Evolutionary conservation across 2,113 vertebrate species (phyloP).

Genomic region (Podarcis cretensis): DNA sequence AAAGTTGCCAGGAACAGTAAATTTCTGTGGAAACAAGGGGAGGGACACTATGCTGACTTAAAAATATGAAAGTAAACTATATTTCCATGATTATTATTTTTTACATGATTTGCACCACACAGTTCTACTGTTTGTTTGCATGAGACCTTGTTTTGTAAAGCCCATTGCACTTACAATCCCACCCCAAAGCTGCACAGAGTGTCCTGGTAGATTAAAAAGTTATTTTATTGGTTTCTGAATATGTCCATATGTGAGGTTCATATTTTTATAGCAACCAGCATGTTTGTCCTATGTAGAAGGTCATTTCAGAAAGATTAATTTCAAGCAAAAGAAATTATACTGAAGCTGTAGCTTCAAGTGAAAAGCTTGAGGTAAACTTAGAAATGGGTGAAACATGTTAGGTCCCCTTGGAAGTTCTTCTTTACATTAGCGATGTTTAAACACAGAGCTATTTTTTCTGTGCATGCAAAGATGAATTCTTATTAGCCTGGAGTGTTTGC

Average conservation of each 20-base stretch:
- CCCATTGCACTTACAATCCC: neutral
- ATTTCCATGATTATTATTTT: conserved; percentile 3
- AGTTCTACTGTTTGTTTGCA: conserved; percentile 4
- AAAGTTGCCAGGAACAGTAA: conserved; percentile 23
- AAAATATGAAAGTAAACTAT: conserved; percentile 32
- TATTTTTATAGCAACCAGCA: too few species aligned
- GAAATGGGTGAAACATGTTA: neutral
- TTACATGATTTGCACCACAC: neutral
- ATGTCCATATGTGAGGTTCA: too few species aligned
- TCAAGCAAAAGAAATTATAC: neutral
- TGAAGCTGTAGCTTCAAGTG: neutral
- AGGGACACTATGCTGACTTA: conserved; percentile 5
- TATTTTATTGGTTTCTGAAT: too few species aligned
- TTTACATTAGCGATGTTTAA: neutral
- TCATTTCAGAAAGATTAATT: neutral
- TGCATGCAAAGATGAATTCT: neutral
- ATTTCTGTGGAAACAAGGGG: neutral
- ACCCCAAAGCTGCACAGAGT: too few species aligned
- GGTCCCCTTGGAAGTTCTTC: neutral
- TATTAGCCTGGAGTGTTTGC: neutral
- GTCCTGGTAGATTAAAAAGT: too few species aligned
- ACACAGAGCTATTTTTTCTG: neutral
- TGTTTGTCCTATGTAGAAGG: too few species aligned
- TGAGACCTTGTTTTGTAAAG: neutral
- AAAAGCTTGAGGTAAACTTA: neutral